Percentiles rank a stretch among this genome's conserved stretches.
Conservation (phyloP, 2,113 vertebrate genomes). For the Phycodurus eques region DNA sequence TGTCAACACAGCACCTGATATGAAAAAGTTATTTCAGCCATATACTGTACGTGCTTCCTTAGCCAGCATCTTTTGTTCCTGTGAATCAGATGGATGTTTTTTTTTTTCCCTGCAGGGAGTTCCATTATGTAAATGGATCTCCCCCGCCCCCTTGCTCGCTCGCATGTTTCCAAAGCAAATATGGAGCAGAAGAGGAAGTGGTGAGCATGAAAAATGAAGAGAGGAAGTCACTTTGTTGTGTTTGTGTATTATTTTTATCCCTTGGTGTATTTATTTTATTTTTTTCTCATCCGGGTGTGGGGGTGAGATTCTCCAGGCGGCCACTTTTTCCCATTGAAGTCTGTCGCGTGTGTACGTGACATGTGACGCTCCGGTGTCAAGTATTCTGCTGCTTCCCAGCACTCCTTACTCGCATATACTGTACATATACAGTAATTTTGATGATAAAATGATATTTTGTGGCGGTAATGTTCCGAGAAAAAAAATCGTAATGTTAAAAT, state of each 20-base stretch:
- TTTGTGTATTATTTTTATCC: constrained; percentile 4
- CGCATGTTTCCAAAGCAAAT: constrained; percentile 54
- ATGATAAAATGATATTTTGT: neutral
- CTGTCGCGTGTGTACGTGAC: constrained; percentile 42
- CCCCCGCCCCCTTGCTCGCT: neutral
- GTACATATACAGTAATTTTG: neutral
- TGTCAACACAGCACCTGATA: neutral
- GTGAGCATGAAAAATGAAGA: constrained; percentile 22
- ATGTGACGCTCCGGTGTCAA: constrained; percentile 61
- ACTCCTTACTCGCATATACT: constrained; percentile 7
- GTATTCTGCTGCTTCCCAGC: constrained; percentile 42
- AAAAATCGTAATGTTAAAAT: too few relatives aligned
- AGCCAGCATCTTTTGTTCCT: constrained; percentile 1
- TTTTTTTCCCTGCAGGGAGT: constrained; percentile 32
- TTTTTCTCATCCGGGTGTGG: too few relatives aligned
- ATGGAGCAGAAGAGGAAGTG: constrained; percentile 33
- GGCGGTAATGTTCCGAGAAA: too few relatives aligned
- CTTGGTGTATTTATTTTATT: constrained; percentile 5
- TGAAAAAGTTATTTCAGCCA: neutral
- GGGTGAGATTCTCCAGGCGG: neutral
- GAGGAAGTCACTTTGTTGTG: constrained; percentile 17
- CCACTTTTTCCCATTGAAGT: constrained; percentile 9
- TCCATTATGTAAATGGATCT: constrained; percentile 47
- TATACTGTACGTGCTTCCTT: neutral
- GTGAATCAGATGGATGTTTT: constrained; percentile 18